Evolutionary conservation across 2,888 invertebrate genomes (phyloP).

Genomic region (Encarsia formosa): DNA sequence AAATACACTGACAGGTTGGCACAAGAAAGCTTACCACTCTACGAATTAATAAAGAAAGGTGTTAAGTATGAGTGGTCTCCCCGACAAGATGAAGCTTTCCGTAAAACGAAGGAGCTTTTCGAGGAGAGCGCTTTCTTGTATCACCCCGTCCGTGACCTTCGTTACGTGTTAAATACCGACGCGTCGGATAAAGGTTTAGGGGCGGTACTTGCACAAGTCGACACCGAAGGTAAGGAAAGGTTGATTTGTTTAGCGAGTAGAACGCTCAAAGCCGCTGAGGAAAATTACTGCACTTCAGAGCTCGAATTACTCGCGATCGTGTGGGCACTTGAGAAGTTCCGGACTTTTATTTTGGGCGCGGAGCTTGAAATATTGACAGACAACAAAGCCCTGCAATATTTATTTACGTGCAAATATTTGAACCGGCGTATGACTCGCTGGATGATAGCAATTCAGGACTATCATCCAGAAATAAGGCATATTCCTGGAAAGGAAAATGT

Average conservation of each 20-base stretch:
- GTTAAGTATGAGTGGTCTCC: background rate
- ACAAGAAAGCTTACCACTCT: background rate
- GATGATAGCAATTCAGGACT: background rate
- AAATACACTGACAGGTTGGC: slow-evolving; percentile 25
- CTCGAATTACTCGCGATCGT: background rate
- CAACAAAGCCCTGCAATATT: background rate
- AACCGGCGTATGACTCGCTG: background rate
- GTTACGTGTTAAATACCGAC: background rate
- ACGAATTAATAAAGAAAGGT: slow-evolving; percentile 2
- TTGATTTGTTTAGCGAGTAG: background rate
- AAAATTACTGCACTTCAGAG: background rate
- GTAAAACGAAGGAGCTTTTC: slow-evolving; percentile 8
- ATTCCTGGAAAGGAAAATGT: too few species aligned
- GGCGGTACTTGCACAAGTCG: background rate
- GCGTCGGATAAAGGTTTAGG: background rate
- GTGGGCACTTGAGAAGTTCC: background rate
- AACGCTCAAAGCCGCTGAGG: background rate
- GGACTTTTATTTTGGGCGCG: background rate
- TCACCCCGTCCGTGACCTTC: background rate
- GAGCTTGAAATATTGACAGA: background rate
- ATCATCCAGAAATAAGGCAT: too few species aligned
- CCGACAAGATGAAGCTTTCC: slow-evolving; percentile 4
- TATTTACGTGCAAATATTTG: background rate
- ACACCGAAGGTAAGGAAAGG: background rate
- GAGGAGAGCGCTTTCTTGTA: background rate